Conservation (phyloP, 1,140 invertebrate genomes). For the Drosophila nasuta region DNA sequence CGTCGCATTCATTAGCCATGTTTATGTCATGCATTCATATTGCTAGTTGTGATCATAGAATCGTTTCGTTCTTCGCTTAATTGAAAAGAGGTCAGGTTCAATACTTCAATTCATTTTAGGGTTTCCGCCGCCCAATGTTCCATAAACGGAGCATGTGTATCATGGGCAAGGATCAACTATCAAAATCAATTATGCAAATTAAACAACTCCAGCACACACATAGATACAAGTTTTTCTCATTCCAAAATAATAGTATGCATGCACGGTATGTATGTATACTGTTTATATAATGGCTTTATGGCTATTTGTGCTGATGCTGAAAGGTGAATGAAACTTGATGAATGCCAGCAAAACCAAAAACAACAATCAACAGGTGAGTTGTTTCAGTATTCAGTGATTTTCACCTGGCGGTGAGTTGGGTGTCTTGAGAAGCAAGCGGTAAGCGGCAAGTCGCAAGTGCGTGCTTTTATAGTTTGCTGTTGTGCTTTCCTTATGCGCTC, state of each 20-base stretch:
- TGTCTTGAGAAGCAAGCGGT: background rate
- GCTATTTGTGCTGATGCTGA: slow-evolving; percentile 21
- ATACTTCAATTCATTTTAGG: slow-evolving; percentile 8
- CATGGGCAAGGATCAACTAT: background rate
- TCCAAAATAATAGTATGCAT: background rate
- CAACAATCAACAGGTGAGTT: slow-evolving; percentile 60
- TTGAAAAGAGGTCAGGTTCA: slow-evolving; percentile 72
- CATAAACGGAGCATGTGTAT: too few relatives aligned
- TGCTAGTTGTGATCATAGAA: slow-evolving; percentile 33
- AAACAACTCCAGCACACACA: slow-evolving; percentile 11
- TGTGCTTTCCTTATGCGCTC: slow-evolving; percentile 52
- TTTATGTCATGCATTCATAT: slow-evolving; percentile 54
- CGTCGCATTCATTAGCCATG: background rate
- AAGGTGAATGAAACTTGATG: slow-evolving; percentile 83
- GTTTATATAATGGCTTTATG: background rate
- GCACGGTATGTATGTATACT: background rate
- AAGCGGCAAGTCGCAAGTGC: slow-evolving; percentile 18
- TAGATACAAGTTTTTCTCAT: slow-evolving; percentile 32
- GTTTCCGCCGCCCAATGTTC: background rate
- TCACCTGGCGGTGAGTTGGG: slow-evolving; percentile 48
- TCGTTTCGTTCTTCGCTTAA: background rate
- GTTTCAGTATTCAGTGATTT: slow-evolving; percentile 72
- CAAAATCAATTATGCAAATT: slow-evolving; percentile 41
- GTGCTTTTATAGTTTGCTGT: slow-evolving; percentile 38
- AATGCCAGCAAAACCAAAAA: slow-evolving; percentile 70